These are phyloP conservation scores for Synergus umbraculus DNA, from an alignment of 2,888 invertebrate genomes.

Conservation along the genomic window DNA sequence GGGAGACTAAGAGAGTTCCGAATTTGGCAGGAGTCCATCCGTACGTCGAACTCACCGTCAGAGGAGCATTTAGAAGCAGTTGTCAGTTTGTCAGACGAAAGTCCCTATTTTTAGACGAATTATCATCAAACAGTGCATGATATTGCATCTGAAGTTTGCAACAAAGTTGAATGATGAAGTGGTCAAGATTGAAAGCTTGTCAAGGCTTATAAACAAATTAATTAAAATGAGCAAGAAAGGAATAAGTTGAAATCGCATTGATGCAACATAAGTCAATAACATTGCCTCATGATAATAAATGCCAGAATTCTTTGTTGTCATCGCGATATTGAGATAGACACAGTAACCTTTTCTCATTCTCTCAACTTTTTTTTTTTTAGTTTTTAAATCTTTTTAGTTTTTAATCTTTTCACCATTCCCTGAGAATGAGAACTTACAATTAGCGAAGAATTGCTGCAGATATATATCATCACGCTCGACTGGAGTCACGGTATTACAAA, in stretches of 20 bases:
- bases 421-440: not conserved
- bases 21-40: conserved; percentile 66
- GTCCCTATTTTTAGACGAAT: not conserved
- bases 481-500: conserved; percentile 49
- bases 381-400: not conserved
- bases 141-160: not conserved
- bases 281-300: not conserved
- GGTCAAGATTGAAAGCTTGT: too few relatives aligned
- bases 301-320: conserved; percentile 10
- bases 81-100: not conserved
- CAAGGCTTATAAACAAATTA: not conserved
- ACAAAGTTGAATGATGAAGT: not conserved
- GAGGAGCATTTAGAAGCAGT: conserved; percentile 11
- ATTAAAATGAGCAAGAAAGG: not conserved
- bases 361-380: too few relatives aligned
- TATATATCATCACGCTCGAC: conserved; percentile 49
- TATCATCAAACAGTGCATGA: not conserved
- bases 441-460: conserved; percentile 43
- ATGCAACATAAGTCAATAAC: not conserved
- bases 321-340: conserved; percentile 14
- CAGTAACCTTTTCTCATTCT: not conserved
- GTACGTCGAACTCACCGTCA: conserved; percentile 46
- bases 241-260: conserved; percentile 10
- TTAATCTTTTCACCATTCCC: not conserved
- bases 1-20: conserved; percentile 46